A percentile compares a stretch with the other conserved stretches of the same genome.
These are phyloP conservation scores for Drosophila albomicans DNA, from an alignment of 1,140 invertebrate species.

Conservation along the genomic window DNA sequence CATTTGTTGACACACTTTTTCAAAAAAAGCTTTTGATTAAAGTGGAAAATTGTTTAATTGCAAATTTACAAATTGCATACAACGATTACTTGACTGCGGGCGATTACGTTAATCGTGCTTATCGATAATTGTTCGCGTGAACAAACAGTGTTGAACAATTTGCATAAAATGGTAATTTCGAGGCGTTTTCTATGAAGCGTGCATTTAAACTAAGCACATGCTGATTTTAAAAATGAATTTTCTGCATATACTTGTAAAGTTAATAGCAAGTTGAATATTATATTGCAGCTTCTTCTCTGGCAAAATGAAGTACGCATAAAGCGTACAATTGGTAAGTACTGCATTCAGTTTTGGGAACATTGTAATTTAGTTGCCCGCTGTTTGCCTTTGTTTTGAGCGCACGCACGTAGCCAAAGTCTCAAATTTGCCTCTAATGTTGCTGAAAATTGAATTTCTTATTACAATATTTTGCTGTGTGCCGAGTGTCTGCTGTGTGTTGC, in stretches of 20 bases:
- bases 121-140: conserved; percentile 49
- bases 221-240: not conserved
- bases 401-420: conserved; percentile 58
- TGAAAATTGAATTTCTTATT: conserved; percentile 83
- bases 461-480: conserved; percentile 44
- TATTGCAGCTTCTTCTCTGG: not conserved
- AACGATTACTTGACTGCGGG: not conserved
- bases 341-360: conserved; percentile 44
- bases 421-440: conserved; percentile 79
- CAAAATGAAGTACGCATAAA: conserved; percentile 18
- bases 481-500: conserved; percentile 8
- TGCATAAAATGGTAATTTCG: conserved; percentile 36
- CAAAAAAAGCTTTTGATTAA: conserved; percentile 21
- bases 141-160: conserved; percentile 49
- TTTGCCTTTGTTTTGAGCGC: conserved; percentile 37
- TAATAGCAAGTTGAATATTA: not conserved
- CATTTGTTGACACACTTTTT: conserved; percentile 32
- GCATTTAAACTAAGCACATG: not conserved
- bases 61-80: conserved; percentile 43
- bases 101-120: conserved; percentile 35
- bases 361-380: conserved; percentile 62
- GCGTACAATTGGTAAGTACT: conserved; percentile 49
- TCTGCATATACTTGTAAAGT: too few species aligned
- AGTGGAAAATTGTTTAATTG: conserved; percentile 19
- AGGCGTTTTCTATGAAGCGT: not conserved